phyloP scores from a whole-genome alignment of 2,888 invertebrate species.

The Ophion ellenae region DNA sequence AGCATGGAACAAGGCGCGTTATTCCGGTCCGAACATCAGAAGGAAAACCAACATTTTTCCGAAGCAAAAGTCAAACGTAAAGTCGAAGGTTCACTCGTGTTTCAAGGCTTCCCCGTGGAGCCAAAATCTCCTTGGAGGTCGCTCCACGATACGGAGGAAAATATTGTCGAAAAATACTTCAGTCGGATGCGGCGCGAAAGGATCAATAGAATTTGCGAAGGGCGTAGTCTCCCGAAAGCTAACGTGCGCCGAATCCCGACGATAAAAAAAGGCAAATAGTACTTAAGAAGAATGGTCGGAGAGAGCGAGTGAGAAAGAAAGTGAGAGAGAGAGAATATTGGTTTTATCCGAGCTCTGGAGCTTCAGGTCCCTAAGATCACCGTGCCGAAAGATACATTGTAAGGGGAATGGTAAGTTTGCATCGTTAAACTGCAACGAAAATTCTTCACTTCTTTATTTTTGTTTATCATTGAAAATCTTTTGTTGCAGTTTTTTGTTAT shows the following conservation, averaged over 20 bases:
- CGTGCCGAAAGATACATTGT: background rate
- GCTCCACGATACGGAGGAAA: background rate
- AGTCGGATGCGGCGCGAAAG: background rate
- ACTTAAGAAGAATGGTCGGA: background rate
- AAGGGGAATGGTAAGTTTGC: background rate
- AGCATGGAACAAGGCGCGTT: too few species aligned
- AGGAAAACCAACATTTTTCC: too few species aligned
- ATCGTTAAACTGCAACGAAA: too few species aligned
- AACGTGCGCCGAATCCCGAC: constrained; percentile 27
- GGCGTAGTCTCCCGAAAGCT: constrained; percentile 32
- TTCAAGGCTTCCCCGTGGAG: background rate
- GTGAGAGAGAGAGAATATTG: background rate
- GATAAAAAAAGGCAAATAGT: constrained; percentile 21
- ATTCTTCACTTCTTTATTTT: too few species aligned
- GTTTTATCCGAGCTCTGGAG: background rate
- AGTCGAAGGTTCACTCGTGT: background rate
- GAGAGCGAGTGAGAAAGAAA: background rate
- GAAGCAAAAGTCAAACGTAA: background rate
- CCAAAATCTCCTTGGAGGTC: too few species aligned
- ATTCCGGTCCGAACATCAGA: too few species aligned
- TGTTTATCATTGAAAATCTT: too few species aligned
- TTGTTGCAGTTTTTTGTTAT: too few species aligned
- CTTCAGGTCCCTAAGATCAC: background rate
- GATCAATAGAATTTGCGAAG: constrained; percentile 33
- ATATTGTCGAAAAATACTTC: constrained; percentile 16